phyloP scores from a whole-genome alignment of 2,888 invertebrate species.

The Phymatocera aterrima region DNA sequence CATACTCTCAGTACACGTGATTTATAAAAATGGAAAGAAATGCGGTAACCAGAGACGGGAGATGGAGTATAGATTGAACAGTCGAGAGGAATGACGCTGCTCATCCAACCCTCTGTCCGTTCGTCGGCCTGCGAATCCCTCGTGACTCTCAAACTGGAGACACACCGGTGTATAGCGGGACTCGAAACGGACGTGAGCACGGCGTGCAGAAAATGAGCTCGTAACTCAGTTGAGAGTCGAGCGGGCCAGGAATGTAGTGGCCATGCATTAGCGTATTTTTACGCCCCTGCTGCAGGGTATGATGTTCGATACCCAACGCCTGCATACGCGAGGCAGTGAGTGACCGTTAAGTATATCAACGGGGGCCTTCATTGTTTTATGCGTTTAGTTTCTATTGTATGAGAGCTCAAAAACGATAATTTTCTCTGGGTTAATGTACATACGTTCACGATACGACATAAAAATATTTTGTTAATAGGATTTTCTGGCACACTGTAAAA shows the following conservation, averaged over 20 bases:
- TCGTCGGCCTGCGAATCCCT: conserved; percentile 13
- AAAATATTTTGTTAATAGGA: not conserved
- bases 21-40: not conserved
- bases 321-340: conserved; percentile 5
- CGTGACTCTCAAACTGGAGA: conserved; percentile 8
- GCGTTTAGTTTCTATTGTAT: not conserved
- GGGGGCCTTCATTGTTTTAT: not conserved
- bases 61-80: conserved; percentile 37
- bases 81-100: conserved; percentile 46
- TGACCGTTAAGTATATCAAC: not conserved
- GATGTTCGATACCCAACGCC: conserved; percentile 30
- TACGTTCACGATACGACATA: not conserved
- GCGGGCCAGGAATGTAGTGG: conserved; percentile 42
- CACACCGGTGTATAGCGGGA: conserved; percentile 13
- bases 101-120: conserved; percentile 24
- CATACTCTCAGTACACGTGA: not conserved
- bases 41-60: not conserved
- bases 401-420: not conserved
- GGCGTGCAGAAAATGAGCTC: conserved; percentile 31
- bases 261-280: conserved; percentile 46
- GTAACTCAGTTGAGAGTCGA: conserved; percentile 41
- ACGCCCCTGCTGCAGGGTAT: conserved; percentile 40
- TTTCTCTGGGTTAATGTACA: not conserved
- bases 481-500: not conserved
- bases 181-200: conserved; percentile 33